A percentile compares a stretch with the other conserved stretches of the same genome.
phyloP scores from a whole-genome alignment of 2,888 invertebrate genomes.

The Polydrusus pterygomalis region DNA sequence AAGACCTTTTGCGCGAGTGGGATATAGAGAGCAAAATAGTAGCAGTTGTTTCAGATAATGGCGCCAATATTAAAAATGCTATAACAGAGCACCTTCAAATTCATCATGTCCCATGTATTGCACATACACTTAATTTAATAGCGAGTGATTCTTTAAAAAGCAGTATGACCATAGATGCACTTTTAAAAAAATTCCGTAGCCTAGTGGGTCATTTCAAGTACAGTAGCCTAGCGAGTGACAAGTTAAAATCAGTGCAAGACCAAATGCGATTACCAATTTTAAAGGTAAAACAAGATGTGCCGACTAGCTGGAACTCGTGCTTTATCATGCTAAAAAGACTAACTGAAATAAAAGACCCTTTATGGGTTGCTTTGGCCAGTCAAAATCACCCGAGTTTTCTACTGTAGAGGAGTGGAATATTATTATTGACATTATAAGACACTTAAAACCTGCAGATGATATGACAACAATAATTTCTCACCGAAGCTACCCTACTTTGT shows the following conservation, averaged over 20 bases:
- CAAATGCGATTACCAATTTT: conserved; percentile 44
- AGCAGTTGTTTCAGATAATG: conserved; percentile 61
- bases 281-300: conserved; percentile 62
- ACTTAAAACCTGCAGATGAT: background rate
- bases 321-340: conserved; percentile 30
- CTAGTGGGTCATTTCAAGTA: conserved; percentile 61
- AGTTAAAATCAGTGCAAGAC: conserved; percentile 57
- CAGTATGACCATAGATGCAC: conserved; percentile 23
- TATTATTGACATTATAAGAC: background rate
- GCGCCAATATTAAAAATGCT: conserved; percentile 61
- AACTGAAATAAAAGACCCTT: conserved; percentile 54
- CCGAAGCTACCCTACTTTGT: background rate
- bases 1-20: conserved; percentile 59
- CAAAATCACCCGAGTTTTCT: conserved; percentile 50
- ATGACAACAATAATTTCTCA: background rate
- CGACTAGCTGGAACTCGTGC: conserved; percentile 58
- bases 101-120: conserved; percentile 61
- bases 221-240: conserved; percentile 57
- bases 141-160: conserved; percentile 23
- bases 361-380: conserved; percentile 47
- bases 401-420: background rate
- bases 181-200: conserved; percentile 57
- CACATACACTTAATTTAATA: conserved; percentile 55
- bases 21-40: conserved; percentile 60
- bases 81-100: conserved; percentile 59